A percentile compares a stretch with the other conserved stretches of the same genome.
These are phyloP conservation scores for Palythoa grandis DNA, from an alignment of 92 coral and sea anemone genomes.

Conservation along the genomic window DNA sequence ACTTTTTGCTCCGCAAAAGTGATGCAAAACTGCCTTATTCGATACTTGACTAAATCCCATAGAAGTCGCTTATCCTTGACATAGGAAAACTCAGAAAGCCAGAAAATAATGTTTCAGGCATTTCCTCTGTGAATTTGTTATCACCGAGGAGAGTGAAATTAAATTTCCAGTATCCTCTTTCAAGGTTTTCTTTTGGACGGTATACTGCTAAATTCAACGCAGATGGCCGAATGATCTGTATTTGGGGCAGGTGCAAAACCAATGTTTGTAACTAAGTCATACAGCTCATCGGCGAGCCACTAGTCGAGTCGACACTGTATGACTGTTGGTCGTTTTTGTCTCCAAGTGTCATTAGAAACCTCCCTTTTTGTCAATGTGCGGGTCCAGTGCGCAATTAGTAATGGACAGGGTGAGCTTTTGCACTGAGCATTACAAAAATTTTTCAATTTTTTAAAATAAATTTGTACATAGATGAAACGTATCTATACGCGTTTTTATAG, in stretches of 20 bases:
- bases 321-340: background rate
- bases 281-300: conserved; percentile 38
- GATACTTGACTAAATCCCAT: conserved; percentile 11
- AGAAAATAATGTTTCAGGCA: conserved; percentile 24
- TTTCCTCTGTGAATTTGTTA: conserved; percentile 20
- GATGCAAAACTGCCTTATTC: conserved; percentile 11
- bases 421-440: background rate
- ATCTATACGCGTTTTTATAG: too few relatives aligned
- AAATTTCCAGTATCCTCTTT: conserved; percentile 50
- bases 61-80: conserved; percentile 1
- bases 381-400: conserved; percentile 10
- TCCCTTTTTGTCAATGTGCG: conserved; percentile 6
- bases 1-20: background rate
- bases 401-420: background rate
- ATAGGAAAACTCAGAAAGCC: conserved; percentile 16
- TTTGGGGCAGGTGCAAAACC: conserved; percentile 27
- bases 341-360: background rate
- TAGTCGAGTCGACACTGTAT: conserved; percentile 23
- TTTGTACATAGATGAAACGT: too few relatives aligned
- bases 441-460: background rate
- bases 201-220: conserved; percentile 26
- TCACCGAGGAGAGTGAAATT: conserved; percentile 39
- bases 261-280: conserved; percentile 37
- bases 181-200: conserved; percentile 20
- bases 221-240: conserved; percentile 52